Evolutionary conservation across 1,140 invertebrate species (phyloP), one percentile per base, ranked within the genome.

Genomic region (Aphelinus certus): DNA sequence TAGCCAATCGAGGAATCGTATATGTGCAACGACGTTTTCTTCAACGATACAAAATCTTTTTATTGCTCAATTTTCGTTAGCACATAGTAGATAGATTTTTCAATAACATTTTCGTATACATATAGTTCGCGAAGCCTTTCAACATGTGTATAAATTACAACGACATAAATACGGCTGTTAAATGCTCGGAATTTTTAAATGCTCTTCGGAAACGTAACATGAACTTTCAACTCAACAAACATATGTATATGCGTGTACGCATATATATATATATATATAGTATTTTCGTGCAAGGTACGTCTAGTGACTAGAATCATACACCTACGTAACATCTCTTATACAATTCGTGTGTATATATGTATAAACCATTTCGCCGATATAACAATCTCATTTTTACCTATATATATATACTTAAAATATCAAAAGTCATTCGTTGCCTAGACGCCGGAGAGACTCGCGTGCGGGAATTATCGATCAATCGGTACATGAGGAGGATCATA

Each of bases 211-310:
- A 42, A 58, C 53, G 7, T 42, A 51, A 51, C 10, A 68, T 58
- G 56, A 64, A 71, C 51, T 64, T 63, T 56, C 43, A 71, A 71
- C 64, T 9, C 3, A 55, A 58, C n/a, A 68, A 68, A 47, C 10
- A 58, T 57, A 1, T 48, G 46, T 26, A 26, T 26, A 26, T 26
- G 26, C 26, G 26, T 26, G 26, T 26, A 26, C 26, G 26, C 26
- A 26, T 26, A 26, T 26, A 60, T 26, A 45, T n/a, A 60, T 0
- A 26, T 26, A 26, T 26, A 60, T 26, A 45, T n/a, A 60, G 3
- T 43, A 60, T 60, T 1, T 60, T 42, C 43, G 2, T 42, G 57
- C 26, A 26, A 26, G 26, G 26, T 26, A 26, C 26, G 26, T 45
- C 2, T 43, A 51, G 61, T 51, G 67, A 70, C 57, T 70, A 70